phyloP scores from a whole-genome alignment of 2,113 vertebrate species.

The Chaetodon auriga region DNA sequence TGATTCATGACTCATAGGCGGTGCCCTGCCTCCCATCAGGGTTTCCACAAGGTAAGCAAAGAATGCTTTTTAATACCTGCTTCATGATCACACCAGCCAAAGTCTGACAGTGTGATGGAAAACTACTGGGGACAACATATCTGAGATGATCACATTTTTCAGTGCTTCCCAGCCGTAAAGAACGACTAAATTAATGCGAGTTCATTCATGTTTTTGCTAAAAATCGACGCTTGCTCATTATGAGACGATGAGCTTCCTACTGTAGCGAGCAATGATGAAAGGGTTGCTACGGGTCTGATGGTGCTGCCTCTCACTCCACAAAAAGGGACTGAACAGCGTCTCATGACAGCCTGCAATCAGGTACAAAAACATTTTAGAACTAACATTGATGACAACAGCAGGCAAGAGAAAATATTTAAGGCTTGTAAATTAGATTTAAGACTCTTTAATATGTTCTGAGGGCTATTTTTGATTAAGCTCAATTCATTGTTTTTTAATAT shows the following conservation, averaged over 20 bases:
- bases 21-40: no score
- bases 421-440: background rate
- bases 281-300: background rate
- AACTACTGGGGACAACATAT: background rate
- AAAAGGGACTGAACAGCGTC: background rate
- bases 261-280: background rate
- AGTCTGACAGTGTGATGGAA: background rate
- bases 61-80: background rate
- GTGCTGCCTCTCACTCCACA: background rate
- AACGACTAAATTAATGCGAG: background rate
- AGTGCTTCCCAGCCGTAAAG: background rate
- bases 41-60: background rate
- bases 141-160: background rate
- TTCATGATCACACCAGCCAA: background rate
- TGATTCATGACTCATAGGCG: background rate
- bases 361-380: background rate
- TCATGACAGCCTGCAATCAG: background rate
- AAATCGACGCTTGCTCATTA: background rate
- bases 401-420: background rate
- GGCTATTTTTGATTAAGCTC: no score
- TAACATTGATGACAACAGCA: background rate
- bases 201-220: background rate
- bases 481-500: no score
- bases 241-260: background rate
- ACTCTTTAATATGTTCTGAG: no score